Conservation (phyloP, 2,113 vertebrate species). For the Mungos mungo region DNA sequence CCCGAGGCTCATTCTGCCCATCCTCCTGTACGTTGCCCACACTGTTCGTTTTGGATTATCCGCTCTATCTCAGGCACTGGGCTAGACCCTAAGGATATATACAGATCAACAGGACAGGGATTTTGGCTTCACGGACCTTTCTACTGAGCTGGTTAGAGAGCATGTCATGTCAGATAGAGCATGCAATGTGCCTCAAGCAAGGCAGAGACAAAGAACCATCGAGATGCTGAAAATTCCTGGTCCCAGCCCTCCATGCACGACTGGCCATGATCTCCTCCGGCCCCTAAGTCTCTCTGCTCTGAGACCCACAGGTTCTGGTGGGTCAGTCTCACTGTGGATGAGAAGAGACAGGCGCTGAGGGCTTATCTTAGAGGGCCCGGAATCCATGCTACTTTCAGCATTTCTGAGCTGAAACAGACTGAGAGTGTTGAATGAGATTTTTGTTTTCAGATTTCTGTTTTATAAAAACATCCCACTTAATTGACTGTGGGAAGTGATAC, state of each 20-base stretch:
- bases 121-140: not conserved
- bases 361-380: not conserved
- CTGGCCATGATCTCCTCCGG: no score
- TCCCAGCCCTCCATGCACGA: rapidly evolving
- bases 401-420: not conserved
- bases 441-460: not conserved
- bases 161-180: not conserved
- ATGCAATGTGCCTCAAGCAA: not conserved
- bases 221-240: not conserved
- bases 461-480: not conserved
- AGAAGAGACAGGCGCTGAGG: not conserved
- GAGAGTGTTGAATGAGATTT: not conserved
- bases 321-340: not conserved
- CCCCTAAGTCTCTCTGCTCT: not conserved
- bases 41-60: rapidly evolving
- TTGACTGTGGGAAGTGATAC: not conserved
- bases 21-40: no score
- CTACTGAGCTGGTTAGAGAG: not conserved
- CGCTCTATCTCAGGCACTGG: not conserved
- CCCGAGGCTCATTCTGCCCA: rapidly evolving
- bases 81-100: no score
- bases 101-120: not conserved
- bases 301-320: not conserved
- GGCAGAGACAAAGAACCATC: not conserved
- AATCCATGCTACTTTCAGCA: not conserved